These are phyloP conservation scores for Drosophila anomalata DNA, from an alignment of 2,888 invertebrate species.

Conservation along the genomic window DNA sequence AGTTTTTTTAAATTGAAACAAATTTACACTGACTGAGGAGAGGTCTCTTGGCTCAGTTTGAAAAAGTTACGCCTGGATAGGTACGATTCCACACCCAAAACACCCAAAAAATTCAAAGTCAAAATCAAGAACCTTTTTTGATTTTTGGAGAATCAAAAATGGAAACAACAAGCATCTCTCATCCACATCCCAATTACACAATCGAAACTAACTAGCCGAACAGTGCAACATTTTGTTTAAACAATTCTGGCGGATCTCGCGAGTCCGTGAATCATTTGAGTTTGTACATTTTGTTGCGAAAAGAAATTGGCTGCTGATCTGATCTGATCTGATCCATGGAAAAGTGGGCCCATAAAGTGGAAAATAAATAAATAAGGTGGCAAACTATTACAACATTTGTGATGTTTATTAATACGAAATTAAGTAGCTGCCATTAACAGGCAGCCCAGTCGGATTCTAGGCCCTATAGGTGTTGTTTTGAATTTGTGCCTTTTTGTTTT, in stretches of 20 bases:
- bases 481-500: constrained; percentile 7
- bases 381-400: constrained; percentile 78
- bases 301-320: constrained; percentile 47
- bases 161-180: constrained; percentile 23
- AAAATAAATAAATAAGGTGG: constrained; percentile 74
- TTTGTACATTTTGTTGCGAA: constrained; percentile 55
- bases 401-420: constrained; percentile 78
- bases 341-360: constrained; percentile 33
- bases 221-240: constrained; percentile 56
- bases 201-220: constrained; percentile 31
- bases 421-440: constrained; percentile 69
- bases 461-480: constrained; percentile 48
- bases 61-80: constrained; percentile 36
- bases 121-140: constrained; percentile 13
- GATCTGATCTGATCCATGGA: constrained; percentile 5
- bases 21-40: constrained; percentile 54
- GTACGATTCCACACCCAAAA: constrained; percentile 58
- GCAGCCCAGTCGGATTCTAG: constrained; percentile 19
- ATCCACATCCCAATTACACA: constrained; percentile 51
- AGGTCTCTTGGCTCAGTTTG: constrained; percentile 12
- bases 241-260: constrained; percentile 51
- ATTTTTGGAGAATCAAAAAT: constrained; percentile 1
- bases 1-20: constrained; percentile 53
- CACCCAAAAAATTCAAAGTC: constrained; percentile 12
- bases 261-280: constrained; percentile 70